Percentiles rank a stretch among this genome's conserved stretches.
Conservation (phyloP, 2,113 vertebrate genomes). For the Gambusia holbrooki region DNA sequence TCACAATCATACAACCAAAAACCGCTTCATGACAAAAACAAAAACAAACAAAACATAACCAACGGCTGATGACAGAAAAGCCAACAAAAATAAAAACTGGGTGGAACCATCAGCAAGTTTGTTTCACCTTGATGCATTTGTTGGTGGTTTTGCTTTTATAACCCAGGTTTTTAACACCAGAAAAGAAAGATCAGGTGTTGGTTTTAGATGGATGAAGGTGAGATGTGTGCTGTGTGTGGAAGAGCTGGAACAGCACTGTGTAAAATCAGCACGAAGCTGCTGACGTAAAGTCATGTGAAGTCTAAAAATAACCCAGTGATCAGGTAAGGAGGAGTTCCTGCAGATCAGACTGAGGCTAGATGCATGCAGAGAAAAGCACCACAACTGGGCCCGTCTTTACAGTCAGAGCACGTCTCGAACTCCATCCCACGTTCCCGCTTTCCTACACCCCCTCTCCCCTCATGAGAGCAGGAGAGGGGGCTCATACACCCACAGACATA, state of each 20-base stretch:
- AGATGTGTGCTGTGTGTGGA: background rate
- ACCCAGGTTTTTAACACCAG: background rate
- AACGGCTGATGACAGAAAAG: background rate
- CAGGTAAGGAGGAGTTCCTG: constrained; percentile 59
- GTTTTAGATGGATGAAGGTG: background rate
- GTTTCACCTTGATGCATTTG: background rate
- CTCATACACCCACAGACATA: no score
- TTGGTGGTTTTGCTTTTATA: background rate
- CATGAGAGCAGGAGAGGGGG: no score
- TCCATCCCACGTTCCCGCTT: constrained; percentile 45
- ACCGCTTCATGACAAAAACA: background rate
- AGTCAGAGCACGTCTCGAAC: constrained; percentile 47
- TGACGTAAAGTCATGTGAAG: constrained; percentile 59
- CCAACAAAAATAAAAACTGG: background rate
- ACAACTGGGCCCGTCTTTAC: constrained; percentile 11
- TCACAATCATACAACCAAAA: background rate
- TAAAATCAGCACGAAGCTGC: constrained; percentile 58
- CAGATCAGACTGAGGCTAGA: constrained; percentile 40
- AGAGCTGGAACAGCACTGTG: constrained; percentile 27
- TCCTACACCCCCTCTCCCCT: constrained; percentile 34
- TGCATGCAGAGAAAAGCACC: background rate
- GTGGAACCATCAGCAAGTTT: background rate
- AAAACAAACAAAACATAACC: background rate
- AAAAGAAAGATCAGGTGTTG: background rate
- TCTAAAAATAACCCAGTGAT: constrained; percentile 65